Evolutionary conservation across 2,113 vertebrate species (phyloP).

Genomic region (Perognathus longimembris): DNA sequence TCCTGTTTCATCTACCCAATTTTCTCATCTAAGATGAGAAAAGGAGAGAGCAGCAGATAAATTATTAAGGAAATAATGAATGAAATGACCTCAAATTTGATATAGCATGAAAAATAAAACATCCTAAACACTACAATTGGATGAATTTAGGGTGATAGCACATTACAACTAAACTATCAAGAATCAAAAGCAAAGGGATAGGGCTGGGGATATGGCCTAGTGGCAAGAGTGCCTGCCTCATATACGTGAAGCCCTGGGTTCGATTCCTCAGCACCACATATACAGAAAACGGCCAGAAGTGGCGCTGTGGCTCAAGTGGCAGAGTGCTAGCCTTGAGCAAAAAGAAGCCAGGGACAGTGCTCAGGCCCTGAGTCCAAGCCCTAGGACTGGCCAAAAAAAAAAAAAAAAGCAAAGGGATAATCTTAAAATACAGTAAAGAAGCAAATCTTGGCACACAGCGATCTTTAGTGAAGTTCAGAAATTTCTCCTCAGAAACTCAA

Average conservation of each 20-base stretch:
- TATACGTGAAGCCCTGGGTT: too few species aligned
- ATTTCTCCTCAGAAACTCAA: neutral
- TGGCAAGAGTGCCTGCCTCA: too few species aligned
- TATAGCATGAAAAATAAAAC: neutral
- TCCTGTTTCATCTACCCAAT: too few species aligned
- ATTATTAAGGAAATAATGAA: neutral
- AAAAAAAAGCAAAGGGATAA: neutral
- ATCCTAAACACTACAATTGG: neutral
- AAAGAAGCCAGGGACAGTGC: too few species aligned
- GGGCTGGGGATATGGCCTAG: too few species aligned
- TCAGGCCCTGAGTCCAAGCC: too few species aligned
- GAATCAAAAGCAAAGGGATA: neutral
- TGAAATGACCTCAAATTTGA: neutral
- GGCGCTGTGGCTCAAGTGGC: too few species aligned
- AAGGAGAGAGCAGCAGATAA: neutral
- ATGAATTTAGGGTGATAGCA: neutral
- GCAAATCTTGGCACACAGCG: neutral
- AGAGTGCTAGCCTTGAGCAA: too few species aligned
- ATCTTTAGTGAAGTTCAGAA: neutral
- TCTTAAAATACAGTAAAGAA: neutral
- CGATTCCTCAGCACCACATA: too few species aligned
- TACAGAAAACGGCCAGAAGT: too few species aligned
- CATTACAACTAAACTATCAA: neutral
- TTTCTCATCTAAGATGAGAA: neutral
- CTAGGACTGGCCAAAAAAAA: too few species aligned